A percentile compares a stretch with the other conserved stretches of the same genome.
These are phyloP conservation scores for Papilio aristodemus DNA, from an alignment of 1,140 invertebrate species.

Conservation along the genomic window DNA sequence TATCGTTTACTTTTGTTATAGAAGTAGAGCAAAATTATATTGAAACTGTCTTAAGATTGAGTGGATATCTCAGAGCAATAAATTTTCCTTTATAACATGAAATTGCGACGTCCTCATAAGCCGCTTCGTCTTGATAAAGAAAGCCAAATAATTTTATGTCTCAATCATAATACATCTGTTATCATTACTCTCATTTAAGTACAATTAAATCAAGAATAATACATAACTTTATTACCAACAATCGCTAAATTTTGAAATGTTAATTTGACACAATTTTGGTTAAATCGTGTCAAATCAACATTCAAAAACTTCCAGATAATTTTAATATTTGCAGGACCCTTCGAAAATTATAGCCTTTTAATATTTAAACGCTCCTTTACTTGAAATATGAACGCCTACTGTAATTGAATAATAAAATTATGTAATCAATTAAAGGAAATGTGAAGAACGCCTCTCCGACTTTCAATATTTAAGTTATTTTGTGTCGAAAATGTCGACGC, in stretches of 20 bases:
- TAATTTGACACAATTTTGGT: no score
- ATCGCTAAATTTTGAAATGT: no score
- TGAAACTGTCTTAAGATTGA: conserved; percentile 23
- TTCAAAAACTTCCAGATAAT: neutral
- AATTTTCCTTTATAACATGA: conserved; percentile 30
- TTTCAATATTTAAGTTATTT: conserved; percentile 28
- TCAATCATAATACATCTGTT: conserved; percentile 27
- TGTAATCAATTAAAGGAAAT: conserved; percentile 32
- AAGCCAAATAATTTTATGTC: conserved; percentile 26
- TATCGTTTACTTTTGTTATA: conserved; percentile 6
- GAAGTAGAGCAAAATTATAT: conserved; percentile 3
- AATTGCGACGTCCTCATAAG: conserved; percentile 19
- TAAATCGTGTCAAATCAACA: conserved; percentile 2
- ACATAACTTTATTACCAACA: no score
- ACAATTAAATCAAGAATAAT: neutral
- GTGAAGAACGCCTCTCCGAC: conserved; percentile 16
- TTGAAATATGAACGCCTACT: conserved; percentile 25
- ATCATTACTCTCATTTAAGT: conserved; percentile 1
- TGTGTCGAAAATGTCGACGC: conserved; percentile 14
- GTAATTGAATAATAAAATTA: conserved; percentile 31
- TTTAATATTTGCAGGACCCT: conserved; percentile 25
- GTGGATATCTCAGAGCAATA: conserved; percentile 22
- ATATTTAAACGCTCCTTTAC: conserved; percentile 29
- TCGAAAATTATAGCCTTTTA: neutral
- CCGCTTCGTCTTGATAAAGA: conserved; percentile 8